phyloP scores from a whole-genome alignment of 2,888 invertebrate species.

The Ischnus inquisitorius region DNA sequence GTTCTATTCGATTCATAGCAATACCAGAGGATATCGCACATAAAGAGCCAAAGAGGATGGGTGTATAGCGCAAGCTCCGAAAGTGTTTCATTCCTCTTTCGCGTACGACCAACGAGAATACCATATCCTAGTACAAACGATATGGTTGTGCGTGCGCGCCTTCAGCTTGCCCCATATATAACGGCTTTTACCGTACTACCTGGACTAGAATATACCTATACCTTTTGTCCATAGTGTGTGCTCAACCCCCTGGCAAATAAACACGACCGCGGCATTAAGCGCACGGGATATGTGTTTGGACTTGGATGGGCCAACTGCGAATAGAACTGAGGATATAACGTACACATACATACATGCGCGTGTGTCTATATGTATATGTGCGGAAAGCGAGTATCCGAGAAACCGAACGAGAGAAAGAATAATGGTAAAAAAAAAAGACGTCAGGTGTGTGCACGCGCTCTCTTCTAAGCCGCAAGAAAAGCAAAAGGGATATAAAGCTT shows the following conservation, averaged over 20 bases:
- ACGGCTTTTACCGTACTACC: slow-evolving; percentile 5
- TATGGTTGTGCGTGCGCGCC: slow-evolving; percentile 26
- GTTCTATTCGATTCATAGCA: neutral
- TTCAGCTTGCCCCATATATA: slow-evolving; percentile 7
- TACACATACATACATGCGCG: neutral
- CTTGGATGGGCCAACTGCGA: slow-evolving; percentile 42
- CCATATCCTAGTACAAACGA: slow-evolving; percentile 19
- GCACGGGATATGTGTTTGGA: slow-evolving; percentile 31
- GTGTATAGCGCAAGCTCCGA: neutral
- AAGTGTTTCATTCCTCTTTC: slow-evolving; percentile 26
- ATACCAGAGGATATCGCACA: slow-evolving; percentile 10
- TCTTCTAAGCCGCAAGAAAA: slow-evolving; percentile 75
- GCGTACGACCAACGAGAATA: slow-evolving; percentile 2
- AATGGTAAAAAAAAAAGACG: slow-evolving; percentile 49
- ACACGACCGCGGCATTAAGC: slow-evolving; percentile 52
- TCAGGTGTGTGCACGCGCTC: slow-evolving; percentile 42
- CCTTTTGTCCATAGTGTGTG: slow-evolving; percentile 18
- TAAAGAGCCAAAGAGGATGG: slow-evolving; percentile 5
- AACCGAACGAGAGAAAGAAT: slow-evolving; percentile 57
- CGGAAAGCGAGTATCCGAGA: slow-evolving; percentile 1
- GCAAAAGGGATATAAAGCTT: slow-evolving; percentile 73
- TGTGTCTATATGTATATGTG: slow-evolving; percentile 12
- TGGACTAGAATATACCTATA: slow-evolving; percentile 3
- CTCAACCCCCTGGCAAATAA: slow-evolving; percentile 35
- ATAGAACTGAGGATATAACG: slow-evolving; percentile 24